Evolutionary conservation across 2,888 invertebrate species (phyloP).

Genomic region (Limnephilus lunatus): DNA sequence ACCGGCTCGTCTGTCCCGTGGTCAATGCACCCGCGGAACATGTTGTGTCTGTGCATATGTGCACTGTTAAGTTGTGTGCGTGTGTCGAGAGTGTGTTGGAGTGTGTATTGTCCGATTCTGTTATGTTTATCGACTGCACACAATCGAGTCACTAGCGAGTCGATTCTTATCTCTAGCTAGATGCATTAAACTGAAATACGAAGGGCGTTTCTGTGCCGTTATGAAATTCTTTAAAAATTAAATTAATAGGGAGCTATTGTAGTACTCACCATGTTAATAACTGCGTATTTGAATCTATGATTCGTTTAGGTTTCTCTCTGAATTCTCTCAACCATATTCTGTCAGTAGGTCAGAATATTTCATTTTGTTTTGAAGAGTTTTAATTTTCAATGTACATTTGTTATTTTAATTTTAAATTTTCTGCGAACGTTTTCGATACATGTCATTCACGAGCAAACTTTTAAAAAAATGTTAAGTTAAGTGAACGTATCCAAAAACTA

Average conservation of each 20-base stretch:
- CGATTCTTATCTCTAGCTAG: slow-evolving; percentile 2
- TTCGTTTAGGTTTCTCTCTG: no score
- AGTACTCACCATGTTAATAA: no score
- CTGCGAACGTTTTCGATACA: no score
- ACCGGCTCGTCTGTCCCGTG: slow-evolving; percentile 30
- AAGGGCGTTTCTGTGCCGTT: background rate
- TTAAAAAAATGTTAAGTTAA: no score
- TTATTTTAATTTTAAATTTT: no score
- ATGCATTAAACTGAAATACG: background rate
- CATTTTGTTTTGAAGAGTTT: no score
- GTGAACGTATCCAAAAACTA: no score
- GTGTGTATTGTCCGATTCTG: slow-evolving; percentile 13
- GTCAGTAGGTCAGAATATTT: no score
- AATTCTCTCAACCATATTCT: no score
- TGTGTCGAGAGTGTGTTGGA: background rate
- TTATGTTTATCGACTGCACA: slow-evolving; percentile 2
- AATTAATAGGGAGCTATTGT: background rate
- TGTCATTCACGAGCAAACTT: no score
- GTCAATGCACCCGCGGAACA: slow-evolving; percentile 19
- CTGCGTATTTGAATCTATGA: no score
- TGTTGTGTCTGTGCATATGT: background rate
- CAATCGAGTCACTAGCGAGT: background rate
- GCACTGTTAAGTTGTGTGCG: background rate
- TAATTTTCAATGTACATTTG: no score
- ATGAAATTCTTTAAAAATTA: background rate